Evolutionary conservation across 2,113 vertebrate species (phyloP), one percentile per base, ranked within the genome.

Genomic region (Mesitornis unicolor): DNA sequence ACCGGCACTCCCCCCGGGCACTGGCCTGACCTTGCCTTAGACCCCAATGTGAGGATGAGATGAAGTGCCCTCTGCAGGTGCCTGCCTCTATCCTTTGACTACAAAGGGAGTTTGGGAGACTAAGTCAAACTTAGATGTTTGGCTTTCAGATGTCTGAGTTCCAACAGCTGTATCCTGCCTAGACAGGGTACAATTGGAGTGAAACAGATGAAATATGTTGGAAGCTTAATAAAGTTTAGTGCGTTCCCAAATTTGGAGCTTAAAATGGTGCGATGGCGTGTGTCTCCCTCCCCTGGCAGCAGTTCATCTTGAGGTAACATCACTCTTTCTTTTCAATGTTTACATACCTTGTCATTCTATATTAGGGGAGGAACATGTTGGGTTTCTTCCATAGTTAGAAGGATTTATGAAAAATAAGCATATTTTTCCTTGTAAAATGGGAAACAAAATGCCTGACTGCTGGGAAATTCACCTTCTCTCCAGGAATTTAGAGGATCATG

Each of bases 171-270:
- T 64, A 71, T 64, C 86, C 51, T 90, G 76, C 68, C 51, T 74
- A 87, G 68, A 70, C 71, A 89, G 48, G 16, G 24, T 31, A 87
- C 1, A 9, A 56, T 3, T 82, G 61, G 48, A 92, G 65, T 22
- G 51, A 87, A 95, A 84, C 10, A 12, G 29, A 48, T 16, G 36
- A 96, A 94, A 81, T 48, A 68, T 57, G 43, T 21, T 43, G 53
- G 80, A 75, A 87, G 65, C 45, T 79, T 79, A 73, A 75, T 76
- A 69, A 93, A 92, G 51, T 71, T 92, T 38, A 81, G 64, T 16
- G 33, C 25, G 57, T 79, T 84, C 91, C 87, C 81, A 95, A 84
- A 94, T 33, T 60, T 61, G 70, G 84, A 79, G 31, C n/a, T 93
- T 57, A 60, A 79, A 91, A 89, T 84, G 48, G 28, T 84, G 43